phyloP scores from a whole-genome alignment of 2,113 vertebrate species.

The Gasterosteus nipponicus region DNA sequence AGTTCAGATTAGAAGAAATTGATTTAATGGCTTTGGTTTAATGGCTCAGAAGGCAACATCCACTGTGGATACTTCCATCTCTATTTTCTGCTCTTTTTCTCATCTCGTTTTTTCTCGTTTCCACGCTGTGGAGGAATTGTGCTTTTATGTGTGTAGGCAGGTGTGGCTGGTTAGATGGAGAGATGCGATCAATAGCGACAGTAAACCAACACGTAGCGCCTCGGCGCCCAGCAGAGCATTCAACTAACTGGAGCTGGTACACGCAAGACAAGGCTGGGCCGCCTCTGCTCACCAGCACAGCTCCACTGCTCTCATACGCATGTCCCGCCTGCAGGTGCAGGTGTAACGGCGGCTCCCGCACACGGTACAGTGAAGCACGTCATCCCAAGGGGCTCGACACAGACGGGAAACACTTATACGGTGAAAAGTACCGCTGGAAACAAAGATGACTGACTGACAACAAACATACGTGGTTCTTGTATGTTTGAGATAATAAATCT shows the following conservation, averaged over 20 bases:
- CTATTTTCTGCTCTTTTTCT: not conserved
- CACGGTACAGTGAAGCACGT: not conserved
- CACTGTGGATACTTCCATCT: conserved; percentile 21
- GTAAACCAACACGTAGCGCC: conserved; percentile 35
- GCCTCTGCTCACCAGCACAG: not conserved
- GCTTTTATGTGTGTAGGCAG: not conserved
- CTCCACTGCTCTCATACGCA: not conserved
- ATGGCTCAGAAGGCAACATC: conserved; percentile 57
- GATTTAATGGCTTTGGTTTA: conserved; percentile 74
- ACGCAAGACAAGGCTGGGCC: not conserved
- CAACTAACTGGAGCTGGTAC: conserved; percentile 35
- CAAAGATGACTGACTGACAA: not conserved
- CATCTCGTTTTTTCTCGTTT: conserved; percentile 6
- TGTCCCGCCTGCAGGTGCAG: not conserved
- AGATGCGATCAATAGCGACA: conserved; percentile 39
- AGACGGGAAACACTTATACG: not conserved
- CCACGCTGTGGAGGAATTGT: not conserved
- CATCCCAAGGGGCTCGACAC: not conserved
- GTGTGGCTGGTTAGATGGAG: conserved; percentile 29
- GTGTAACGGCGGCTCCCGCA: not conserved
- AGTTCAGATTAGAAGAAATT: conserved; percentile 74
- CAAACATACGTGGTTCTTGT: not conserved
- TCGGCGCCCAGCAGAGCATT: conserved; percentile 24
- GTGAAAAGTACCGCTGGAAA: not conserved
- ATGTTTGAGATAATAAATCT: not conserved